Evolutionary conservation across 2,113 vertebrate genomes (phyloP).

Genomic region (Misgurnus anguillicaudatus): DNA sequence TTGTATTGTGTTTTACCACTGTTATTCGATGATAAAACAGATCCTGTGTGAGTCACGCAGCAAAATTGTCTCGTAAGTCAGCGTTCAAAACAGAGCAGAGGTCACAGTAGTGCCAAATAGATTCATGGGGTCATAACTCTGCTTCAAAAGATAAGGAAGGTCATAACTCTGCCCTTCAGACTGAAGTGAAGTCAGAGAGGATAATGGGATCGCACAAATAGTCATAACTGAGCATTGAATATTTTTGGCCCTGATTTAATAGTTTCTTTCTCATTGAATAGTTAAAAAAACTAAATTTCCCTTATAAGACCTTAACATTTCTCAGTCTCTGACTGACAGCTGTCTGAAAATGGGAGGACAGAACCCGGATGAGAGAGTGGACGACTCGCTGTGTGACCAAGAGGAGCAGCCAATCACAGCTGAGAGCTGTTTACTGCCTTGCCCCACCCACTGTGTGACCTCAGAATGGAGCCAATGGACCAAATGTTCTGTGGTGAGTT

Average conservation of each 20-base stretch:
- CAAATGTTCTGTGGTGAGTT: constrained; percentile 78
- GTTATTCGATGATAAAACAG: constrained; percentile 24
- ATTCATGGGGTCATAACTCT: constrained; percentile 46
- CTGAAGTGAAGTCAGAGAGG: constrained; percentile 12
- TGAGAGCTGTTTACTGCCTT: constrained; percentile 76
- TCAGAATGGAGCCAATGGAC: constrained; percentile 85
- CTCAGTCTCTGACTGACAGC: constrained; percentile 58
- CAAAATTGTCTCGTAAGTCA: constrained; percentile 42
- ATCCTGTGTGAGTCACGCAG: constrained; percentile 25
- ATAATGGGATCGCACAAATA: not conserved
- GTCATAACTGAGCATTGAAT: not conserved
- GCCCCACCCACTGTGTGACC: constrained; percentile 82
- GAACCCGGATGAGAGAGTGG: constrained; percentile 59
- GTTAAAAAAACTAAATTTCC: too few relatives aligned
- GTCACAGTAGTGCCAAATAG: constrained; percentile 43
- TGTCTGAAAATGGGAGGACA: constrained; percentile 73
- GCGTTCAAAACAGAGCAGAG: constrained; percentile 26
- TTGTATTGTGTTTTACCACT: constrained; percentile 39
- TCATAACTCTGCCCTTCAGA: constrained; percentile 39
- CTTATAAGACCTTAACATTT: not conserved
- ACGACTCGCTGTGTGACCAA: constrained; percentile 67
- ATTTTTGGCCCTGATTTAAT: not conserved
- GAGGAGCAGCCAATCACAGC: constrained; percentile 65
- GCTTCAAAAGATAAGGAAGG: constrained; percentile 31
- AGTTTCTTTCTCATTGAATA: too few relatives aligned